phyloP scores from a whole-genome alignment of 1,140 invertebrate species.

The Zelostemma sp. region DNA sequence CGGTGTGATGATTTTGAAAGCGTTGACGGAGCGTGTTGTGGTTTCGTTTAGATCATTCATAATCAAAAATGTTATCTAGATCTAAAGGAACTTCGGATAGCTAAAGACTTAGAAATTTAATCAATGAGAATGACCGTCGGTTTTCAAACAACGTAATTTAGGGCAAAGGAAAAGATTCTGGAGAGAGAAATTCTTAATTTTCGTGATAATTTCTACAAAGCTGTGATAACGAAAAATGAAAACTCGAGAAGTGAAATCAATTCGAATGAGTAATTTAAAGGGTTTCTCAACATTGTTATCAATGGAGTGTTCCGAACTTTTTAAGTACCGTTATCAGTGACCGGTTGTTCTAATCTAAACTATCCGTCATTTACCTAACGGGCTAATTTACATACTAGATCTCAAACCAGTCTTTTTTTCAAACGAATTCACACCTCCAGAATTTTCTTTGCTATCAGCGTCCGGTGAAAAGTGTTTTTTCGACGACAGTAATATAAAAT shows the following conservation, averaged over 20 bases:
- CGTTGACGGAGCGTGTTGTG: too few species aligned
- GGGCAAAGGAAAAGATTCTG: too few species aligned
- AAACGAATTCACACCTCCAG: background rate
- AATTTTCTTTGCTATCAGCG: background rate
- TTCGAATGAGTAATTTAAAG: background rate
- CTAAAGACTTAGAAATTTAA: too few species aligned
- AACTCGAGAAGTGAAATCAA: background rate
- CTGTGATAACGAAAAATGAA: background rate
- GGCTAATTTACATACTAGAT: conserved; percentile 9
- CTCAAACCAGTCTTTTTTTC: conserved; percentile 1
- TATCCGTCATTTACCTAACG: conserved; percentile 5
- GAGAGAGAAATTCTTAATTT: too few species aligned
- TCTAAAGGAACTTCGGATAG: too few species aligned
- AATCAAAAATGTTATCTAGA: too few species aligned
- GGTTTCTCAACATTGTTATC: background rate
- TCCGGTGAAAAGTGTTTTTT: background rate
- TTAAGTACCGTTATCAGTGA: background rate
- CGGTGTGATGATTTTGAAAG: too few species aligned
- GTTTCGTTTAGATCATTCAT: too few species aligned
- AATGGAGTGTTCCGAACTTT: background rate
- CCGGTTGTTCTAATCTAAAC: background rate
- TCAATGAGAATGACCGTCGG: too few species aligned
- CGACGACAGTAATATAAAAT: background rate
- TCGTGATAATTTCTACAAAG: background rate
- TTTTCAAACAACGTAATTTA: too few species aligned